These are phyloP conservation scores for Burhinus oedicnemus DNA, from an alignment of 2,113 vertebrate genomes.

Conservation along the genomic window DNA sequence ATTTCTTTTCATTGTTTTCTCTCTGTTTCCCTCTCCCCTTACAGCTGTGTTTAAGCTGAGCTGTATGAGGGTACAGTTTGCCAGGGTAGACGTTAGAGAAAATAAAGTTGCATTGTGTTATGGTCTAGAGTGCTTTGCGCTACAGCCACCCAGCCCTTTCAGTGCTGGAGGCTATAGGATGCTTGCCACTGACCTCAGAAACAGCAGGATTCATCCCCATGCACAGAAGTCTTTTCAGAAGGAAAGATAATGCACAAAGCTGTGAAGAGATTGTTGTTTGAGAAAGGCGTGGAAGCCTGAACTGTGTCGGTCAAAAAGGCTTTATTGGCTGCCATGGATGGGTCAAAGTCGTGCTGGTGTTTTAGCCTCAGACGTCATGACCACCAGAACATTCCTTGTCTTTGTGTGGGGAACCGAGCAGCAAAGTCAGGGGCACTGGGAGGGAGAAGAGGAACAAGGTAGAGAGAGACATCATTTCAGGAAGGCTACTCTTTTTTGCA, in stretches of 20 bases:
- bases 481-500: neutral
- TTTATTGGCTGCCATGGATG: neutral
- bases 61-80: neutral
- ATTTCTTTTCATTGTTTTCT: neutral
- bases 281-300: neutral
- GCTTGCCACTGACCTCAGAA: conserved; percentile 30
- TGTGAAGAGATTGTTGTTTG: neutral
- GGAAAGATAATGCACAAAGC: conserved; percentile 22
- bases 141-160: neutral
- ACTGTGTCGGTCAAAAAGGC: rapidly evolving
- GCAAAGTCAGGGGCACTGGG: neutral
- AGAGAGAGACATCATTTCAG: neutral
- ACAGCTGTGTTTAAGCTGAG: conserved; percentile 31
- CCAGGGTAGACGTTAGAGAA: neutral
- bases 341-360: neutral
- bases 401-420: neutral
- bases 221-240: conserved; percentile 55
- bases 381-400: neutral
- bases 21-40: neutral
- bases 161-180: neutral
- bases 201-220: neutral
- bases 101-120: conserved; percentile 35
- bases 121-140: neutral
- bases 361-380: neutral
- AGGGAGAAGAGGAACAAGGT: neutral